Evolutionary conservation across 1,140 invertebrate species (phyloP).

Genomic region (Papilio aristodemus): DNA sequence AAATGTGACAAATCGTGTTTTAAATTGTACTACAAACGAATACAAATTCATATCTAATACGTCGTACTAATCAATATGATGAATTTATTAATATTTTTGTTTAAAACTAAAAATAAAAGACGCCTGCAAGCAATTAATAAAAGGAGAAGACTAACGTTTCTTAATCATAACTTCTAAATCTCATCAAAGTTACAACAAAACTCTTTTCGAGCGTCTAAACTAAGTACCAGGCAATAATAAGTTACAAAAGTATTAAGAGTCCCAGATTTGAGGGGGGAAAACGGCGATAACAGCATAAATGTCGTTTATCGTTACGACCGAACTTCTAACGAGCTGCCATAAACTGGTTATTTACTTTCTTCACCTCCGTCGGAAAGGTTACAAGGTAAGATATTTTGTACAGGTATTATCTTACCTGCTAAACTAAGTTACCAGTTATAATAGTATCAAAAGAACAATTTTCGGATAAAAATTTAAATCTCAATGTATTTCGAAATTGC

Average conservation of each 20-base stretch:
- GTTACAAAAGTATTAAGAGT: conserved; percentile 50
- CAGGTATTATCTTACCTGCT: conserved; percentile 39
- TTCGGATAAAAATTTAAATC: neutral
- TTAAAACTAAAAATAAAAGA: conserved; percentile 3
- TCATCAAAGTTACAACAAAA: conserved; percentile 35
- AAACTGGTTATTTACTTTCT: conserved; percentile 69
- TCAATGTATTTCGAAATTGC: neutral
- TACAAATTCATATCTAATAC: neutral
- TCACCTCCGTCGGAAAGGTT: conserved; percentile 48
- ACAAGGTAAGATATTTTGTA: conserved; percentile 52
- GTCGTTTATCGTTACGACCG: conserved; percentile 66
- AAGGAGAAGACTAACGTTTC: conserved; percentile 18
- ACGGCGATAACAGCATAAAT: conserved; percentile 57
- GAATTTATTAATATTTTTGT: neutral
- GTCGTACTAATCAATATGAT: neutral
- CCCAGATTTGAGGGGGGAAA: conserved; percentile 59
- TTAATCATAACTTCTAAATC: conserved; percentile 24
- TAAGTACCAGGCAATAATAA: conserved; percentile 59
- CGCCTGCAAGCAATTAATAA: conserved; percentile 7
- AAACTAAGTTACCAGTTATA: conserved; percentile 1
- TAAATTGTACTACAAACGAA: too few species aligned
- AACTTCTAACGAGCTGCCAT: conserved; percentile 71
- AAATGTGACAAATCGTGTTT: neutral
- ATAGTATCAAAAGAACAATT: neutral
- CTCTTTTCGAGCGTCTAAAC: conserved; percentile 30